Evolutionary conservation across 2,888 invertebrate species (phyloP).

Genomic region (Sarcophaga variegata): DNA sequence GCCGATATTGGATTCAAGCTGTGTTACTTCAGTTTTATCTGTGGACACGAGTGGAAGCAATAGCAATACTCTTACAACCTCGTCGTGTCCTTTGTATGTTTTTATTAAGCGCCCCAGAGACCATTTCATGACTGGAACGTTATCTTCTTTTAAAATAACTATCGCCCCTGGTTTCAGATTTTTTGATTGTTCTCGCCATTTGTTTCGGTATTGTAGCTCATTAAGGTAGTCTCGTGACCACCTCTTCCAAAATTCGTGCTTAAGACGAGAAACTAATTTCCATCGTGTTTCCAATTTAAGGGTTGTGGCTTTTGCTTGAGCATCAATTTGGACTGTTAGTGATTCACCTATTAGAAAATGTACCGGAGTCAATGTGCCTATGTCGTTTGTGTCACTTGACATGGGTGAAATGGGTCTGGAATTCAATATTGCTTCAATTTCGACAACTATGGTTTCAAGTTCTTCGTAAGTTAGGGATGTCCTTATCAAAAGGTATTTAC

Average conservation of each 20-base stretch:
- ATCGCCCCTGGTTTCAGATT: no score
- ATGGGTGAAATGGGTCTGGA: slow-evolving; percentile 63
- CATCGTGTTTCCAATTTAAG: slow-evolving; percentile 17
- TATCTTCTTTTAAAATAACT: no score
- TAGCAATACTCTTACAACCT: slow-evolving; percentile 4
- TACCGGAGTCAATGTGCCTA: slow-evolving; percentile 59
- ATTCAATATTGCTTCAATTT: slow-evolving; percentile 72
- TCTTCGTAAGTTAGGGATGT: background rate
- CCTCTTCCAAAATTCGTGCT: slow-evolving; percentile 66
- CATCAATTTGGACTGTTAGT: slow-evolving; percentile 46
- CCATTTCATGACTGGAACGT: no score
- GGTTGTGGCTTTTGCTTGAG: slow-evolving; percentile 1
- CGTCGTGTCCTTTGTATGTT: background rate
- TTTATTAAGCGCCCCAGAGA: no score
- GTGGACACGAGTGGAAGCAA: no score
- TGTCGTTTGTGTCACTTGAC: slow-evolving; percentile 63
- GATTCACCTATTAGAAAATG: slow-evolving; percentile 47
- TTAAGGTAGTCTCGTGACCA: slow-evolving; percentile 65
- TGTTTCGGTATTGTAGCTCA: background rate
- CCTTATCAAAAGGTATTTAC: no score
- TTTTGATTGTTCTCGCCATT: no score
- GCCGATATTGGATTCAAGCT: no score
- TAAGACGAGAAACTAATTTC: slow-evolving; percentile 53
- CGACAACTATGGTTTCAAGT: slow-evolving; percentile 60
- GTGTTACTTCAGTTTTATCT: no score